phyloP scores from a whole-genome alignment of 1,140 invertebrate genomes.

The Nebria ingens region DNA sequence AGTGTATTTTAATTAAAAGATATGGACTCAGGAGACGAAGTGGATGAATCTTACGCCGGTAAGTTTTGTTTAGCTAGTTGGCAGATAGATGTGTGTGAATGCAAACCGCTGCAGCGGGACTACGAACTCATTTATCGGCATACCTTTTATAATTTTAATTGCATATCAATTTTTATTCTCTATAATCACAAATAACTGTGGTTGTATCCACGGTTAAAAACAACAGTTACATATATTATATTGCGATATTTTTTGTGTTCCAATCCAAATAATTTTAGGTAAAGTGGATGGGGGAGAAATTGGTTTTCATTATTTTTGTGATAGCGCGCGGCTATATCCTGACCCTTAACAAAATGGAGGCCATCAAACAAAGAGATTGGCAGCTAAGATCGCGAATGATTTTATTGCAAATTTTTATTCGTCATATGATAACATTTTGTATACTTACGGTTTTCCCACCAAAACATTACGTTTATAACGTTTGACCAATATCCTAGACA shows the following conservation, averaged over 20 bases:
- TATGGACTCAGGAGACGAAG: constrained; percentile 69
- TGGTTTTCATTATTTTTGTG: constrained; percentile 39
- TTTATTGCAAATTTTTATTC: constrained; percentile 15
- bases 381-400: constrained; percentile 31
- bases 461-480: constrained; percentile 24
- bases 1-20: not conserved
- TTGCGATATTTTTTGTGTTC: not conserved
- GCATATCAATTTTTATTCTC: not conserved
- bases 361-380: constrained; percentile 56
- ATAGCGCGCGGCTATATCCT: constrained; percentile 37
- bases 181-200: too few species aligned
- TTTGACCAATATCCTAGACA: too few species aligned
- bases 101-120: not conserved
- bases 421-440: constrained; percentile 24
- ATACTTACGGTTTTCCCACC: constrained; percentile 30
- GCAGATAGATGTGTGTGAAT: constrained; percentile 12
- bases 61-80: constrained; percentile 38
- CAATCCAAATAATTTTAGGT: constrained; percentile 18
- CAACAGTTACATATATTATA: too few species aligned
- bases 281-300: constrained; percentile 24
- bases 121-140: constrained; percentile 4
- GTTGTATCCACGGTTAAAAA: too few species aligned
- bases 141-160: constrained; percentile 3
- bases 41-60: constrained; percentile 68
- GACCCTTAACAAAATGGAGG: constrained; percentile 58